These are phyloP conservation scores for Galeruca laticollis DNA, from an alignment of 2,888 invertebrate genomes.

Conservation along the genomic window DNA sequence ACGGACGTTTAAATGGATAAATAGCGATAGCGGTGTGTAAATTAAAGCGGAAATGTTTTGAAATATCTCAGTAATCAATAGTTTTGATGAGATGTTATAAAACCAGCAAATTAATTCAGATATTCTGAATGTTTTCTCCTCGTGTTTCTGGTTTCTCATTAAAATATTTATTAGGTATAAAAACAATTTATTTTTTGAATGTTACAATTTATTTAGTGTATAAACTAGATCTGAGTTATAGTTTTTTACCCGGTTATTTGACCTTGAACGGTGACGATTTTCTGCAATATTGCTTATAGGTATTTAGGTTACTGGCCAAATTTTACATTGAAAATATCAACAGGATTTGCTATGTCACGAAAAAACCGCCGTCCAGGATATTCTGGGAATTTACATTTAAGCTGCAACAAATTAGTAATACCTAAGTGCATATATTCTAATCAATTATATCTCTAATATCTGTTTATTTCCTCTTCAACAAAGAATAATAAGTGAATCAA, in stretches of 20 bases:
- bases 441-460: too few species aligned
- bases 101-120: slow-evolving; percentile 6
- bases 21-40: slow-evolving; percentile 30
- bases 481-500: too few species aligned
- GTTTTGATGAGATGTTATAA: slow-evolving; percentile 15
- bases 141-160: not conserved
- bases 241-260: not conserved
- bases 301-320: not conserved
- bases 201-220: not conserved
- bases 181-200: not conserved
- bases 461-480: too few species aligned
- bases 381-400: not conserved
- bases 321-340: not conserved
- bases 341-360: slow-evolving; percentile 4
- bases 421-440: not conserved
- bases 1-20: slow-evolving; percentile 25
- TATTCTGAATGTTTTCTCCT: slow-evolving; percentile 3
- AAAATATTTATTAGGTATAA: not conserved
- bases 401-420: not conserved
- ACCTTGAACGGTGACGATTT: slow-evolving; percentile 5
- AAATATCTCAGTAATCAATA: slow-evolving; percentile 21
- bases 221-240: not conserved
- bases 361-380: not conserved
- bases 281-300: not conserved
- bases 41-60: slow-evolving; percentile 31